These are phyloP conservation scores for Bolborhynchus lineola DNA, from an alignment of 2,113 vertebrate genomes.

Conservation along the genomic window DNA sequence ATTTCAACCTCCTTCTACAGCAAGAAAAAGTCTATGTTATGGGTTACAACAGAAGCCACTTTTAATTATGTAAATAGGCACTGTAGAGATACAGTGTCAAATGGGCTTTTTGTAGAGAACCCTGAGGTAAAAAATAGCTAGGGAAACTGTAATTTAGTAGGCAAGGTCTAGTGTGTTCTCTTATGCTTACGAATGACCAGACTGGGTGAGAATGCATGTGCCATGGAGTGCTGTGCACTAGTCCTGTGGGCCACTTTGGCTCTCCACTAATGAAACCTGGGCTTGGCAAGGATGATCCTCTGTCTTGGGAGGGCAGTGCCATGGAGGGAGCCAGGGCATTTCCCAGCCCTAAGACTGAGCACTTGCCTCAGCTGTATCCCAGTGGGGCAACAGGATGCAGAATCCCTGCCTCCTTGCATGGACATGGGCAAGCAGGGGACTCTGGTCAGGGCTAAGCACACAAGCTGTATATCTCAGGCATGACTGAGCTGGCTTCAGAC, in stretches of 20 bases:
- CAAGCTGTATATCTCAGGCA: neutral
- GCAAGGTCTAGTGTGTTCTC: neutral
- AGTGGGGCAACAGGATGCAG: neutral
- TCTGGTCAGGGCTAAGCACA: neutral
- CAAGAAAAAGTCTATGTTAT: neutral
- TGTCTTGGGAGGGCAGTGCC: accelerated
- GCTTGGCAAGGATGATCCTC: neutral
- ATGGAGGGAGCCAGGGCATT: neutral
- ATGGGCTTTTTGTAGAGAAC: neutral
- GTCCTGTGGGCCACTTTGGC: neutral
- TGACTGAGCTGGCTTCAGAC: neutral
- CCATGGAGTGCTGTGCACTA: neutral
- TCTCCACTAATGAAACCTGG: accelerated
- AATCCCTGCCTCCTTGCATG: neutral
- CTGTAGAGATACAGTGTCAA: neutral
- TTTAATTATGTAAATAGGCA: neutral
- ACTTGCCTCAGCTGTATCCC: neutral
- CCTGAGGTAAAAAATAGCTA: neutral
- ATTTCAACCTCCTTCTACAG: neutral
- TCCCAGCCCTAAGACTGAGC: neutral
- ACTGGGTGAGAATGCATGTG: accelerated
- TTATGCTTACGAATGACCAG: neutral
- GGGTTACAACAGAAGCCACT: neutral
- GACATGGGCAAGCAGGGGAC: neutral
- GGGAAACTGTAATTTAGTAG: neutral